Evolutionary conservation across 2,888 invertebrate species (phyloP).

Genomic region (Folsomia manolachei): DNA sequence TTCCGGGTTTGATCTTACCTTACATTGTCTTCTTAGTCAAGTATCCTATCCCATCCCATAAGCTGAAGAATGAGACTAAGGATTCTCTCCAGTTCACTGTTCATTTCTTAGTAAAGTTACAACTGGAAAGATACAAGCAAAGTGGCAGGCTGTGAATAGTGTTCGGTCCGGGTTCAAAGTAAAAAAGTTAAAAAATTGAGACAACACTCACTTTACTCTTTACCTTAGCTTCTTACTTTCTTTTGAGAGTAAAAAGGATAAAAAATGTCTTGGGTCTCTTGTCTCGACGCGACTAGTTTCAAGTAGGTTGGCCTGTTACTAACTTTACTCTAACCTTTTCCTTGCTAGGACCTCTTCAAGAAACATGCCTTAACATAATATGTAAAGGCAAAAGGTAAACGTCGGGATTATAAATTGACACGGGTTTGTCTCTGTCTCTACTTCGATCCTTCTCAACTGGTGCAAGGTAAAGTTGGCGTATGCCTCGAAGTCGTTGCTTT

Average conservation of each 20-base stretch:
- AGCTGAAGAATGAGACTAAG: not conserved
- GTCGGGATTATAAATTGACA: conserved; percentile 4
- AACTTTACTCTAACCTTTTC: not conserved
- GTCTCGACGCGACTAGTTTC: not conserved
- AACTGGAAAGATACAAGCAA: not conserved
- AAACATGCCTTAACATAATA: conserved; percentile 6
- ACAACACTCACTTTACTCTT: conserved; percentile 8
- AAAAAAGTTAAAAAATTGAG: conserved; percentile 8
- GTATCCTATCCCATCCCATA: not conserved
- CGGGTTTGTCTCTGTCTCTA: not conserved
- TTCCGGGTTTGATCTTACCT: no score
- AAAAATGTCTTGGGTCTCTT: conserved; percentile 3
- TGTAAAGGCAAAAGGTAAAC: conserved; percentile 9
- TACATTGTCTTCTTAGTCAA: no score
- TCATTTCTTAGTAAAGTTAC: not conserved
- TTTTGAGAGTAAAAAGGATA: conserved; percentile 3
- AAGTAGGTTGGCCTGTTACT: not conserved
- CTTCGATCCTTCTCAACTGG: not conserved
- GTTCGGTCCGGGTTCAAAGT: not conserved
- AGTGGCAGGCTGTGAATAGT: no score
- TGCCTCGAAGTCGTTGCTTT: no score
- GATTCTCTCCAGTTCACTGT: not conserved
- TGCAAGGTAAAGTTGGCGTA: no score
- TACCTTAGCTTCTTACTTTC: conserved; percentile 1
- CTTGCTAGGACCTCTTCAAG: not conserved